A percentile compares a stretch with the other conserved stretches of the same genome.
Evolutionary conservation across 2,888 invertebrate genomes (phyloP).

Genomic region (Apodemia hepburni): DNA sequence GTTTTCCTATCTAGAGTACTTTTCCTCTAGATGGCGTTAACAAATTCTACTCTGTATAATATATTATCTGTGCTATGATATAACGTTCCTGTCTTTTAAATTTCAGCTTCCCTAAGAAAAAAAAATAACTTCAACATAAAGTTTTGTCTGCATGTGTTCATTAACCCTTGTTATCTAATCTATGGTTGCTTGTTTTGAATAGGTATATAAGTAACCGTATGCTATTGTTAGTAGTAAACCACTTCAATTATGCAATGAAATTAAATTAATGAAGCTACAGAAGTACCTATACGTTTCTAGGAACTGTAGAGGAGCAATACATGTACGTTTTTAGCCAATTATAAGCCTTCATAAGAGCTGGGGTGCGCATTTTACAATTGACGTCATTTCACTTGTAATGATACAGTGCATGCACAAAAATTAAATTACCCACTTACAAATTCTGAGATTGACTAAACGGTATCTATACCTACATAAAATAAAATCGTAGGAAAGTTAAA

Average conservation of each 20-base stretch:
- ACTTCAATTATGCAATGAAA: slow-evolving; percentile 29
- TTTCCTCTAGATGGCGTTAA: too few species aligned
- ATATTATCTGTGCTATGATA: too few species aligned
- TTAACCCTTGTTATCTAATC: neutral
- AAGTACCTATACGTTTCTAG: slow-evolving; percentile 13
- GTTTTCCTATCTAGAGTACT: too few species aligned
- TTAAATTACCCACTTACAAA: too few species aligned
- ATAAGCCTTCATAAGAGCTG: slow-evolving; percentile 36
- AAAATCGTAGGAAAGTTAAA: too few species aligned
- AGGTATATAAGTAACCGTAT: neutral
- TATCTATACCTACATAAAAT: too few species aligned
- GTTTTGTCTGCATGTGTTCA: neutral
- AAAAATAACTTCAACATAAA: neutral
- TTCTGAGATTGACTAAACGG: too few species aligned
- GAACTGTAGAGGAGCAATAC: slow-evolving; percentile 15
- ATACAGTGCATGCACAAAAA: too few species aligned
- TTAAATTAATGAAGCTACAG: slow-evolving; percentile 4
- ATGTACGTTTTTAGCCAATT: slow-evolving; percentile 33
- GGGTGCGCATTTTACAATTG: slow-evolving; percentile 72
- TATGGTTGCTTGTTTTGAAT: neutral
- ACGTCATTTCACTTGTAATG: slow-evolving; percentile 40
- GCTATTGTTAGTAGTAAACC: neutral
- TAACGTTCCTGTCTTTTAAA: too few species aligned
- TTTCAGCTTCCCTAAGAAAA: too few species aligned
- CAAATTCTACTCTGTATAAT: too few species aligned